Conservation (phyloP, 2,113 vertebrate species). For the Prionailurus viverrinus region DNA sequence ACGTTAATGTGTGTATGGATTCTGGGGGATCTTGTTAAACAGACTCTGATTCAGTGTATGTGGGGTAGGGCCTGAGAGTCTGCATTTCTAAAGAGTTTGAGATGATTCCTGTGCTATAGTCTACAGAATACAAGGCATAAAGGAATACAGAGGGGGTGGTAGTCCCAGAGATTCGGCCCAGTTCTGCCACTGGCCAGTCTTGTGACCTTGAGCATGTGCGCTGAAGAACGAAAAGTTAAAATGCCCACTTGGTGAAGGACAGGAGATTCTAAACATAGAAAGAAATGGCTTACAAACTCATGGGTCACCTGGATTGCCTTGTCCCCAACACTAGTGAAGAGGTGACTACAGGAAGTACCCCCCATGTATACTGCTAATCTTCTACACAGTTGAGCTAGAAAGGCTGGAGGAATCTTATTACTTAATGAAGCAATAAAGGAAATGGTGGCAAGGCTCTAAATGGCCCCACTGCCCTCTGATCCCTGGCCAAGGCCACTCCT, state of each 20-base stretch:
- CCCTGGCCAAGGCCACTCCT: not conserved
- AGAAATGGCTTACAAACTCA: not conserved
- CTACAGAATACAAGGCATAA: not conserved
- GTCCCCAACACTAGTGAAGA: not conserved
- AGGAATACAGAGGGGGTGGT: not conserved
- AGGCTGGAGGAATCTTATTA: not conserved
- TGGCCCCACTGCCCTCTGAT: not conserved
- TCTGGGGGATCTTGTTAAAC: not conserved
- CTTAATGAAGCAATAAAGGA: not conserved
- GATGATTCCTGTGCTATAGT: not conserved
- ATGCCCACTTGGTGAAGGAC: not conserved
- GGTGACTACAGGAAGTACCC: not conserved
- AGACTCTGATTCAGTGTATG: not conserved
- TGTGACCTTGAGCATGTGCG: not conserved
- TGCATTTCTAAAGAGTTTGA: not conserved
- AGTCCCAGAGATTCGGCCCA: not conserved
- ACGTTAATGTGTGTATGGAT: not conserved
- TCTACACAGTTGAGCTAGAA: not conserved
- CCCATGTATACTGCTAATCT: not conserved
- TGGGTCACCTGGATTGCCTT: not conserved
- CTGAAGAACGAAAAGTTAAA: not conserved
- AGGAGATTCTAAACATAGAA: not conserved
- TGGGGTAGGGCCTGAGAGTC: not conserved
- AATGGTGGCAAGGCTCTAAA: not conserved
- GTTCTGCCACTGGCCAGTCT: not conserved